Conservation (phyloP, 2,113 vertebrate genomes). For the Brevimyrus niger region DNA sequence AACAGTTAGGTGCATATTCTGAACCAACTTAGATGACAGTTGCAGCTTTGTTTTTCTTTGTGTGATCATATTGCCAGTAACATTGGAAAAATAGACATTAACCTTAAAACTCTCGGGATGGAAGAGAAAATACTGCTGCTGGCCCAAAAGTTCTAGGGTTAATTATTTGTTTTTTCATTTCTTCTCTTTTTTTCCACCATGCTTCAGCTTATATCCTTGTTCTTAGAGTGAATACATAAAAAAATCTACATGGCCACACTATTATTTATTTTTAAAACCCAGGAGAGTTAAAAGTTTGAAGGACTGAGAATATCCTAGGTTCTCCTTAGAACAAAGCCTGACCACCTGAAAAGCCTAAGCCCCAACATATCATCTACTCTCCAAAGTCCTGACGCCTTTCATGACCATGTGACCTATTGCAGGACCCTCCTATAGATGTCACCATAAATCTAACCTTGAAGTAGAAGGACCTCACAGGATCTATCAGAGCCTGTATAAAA, state of each 20-base stretch:
- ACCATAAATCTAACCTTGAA: not conserved
- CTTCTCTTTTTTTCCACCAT: conserved; percentile 56
- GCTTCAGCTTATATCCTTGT: conserved; percentile 67
- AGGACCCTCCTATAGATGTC: not conserved
- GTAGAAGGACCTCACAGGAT: not conserved
- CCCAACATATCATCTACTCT: not conserved
- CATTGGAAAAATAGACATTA: conserved; percentile 65
- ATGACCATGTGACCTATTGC: not conserved
- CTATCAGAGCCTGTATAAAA: not conserved
- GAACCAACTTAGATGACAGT: conserved; percentile 99
- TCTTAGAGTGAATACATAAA: not conserved
- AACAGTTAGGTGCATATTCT: conserved; percentile 35
- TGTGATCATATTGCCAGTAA: conserved; percentile 96
- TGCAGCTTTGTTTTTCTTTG: conserved; percentile 75
- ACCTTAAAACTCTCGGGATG: conserved; percentile 54
- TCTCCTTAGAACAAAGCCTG: not conserved
- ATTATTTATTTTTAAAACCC: not conserved
- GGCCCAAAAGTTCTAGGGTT: conserved; percentile 57
- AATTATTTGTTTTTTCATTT: conserved; percentile 42
- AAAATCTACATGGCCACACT: not conserved
- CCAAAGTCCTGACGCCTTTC: not conserved
- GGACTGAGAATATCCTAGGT: not conserved
- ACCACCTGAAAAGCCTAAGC: not conserved
- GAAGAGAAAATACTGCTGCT: conserved; percentile 13
- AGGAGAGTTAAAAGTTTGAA: not conserved